phyloP scores from a whole-genome alignment of 2,797 vertebrate species.

The Tympanoctomys barrerae region DNA sequence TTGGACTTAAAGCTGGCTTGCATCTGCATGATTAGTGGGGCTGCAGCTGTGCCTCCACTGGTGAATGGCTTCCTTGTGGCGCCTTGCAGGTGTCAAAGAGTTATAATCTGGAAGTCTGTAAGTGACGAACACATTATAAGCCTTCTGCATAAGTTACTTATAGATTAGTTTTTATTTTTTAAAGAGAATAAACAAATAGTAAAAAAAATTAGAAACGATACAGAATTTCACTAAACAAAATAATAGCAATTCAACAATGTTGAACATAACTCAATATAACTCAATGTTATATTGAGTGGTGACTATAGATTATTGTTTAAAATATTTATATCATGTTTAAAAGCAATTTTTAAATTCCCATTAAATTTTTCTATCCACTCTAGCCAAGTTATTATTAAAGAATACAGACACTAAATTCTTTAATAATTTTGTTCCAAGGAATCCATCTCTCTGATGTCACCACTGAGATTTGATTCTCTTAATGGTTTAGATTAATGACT shows the following conservation, averaged over 20 bases:
- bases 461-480: neutral
- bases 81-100: slow-evolving; percentile 31
- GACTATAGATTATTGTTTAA: neutral
- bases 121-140: neutral
- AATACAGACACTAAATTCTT: neutral
- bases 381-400: slow-evolving; percentile 21
- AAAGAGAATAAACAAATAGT: no score
- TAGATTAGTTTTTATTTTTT: neutral
- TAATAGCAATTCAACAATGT: no score
- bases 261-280: no score
- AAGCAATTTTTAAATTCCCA: neutral
- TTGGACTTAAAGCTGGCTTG: neutral
- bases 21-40: neutral
- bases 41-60: neutral
- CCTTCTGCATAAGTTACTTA: neutral
- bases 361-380: neutral
- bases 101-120: slow-evolving; percentile 52
- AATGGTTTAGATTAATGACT: neutral
- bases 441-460: neutral
- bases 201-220: no score
- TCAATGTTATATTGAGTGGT: no score
- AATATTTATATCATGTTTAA: neutral
- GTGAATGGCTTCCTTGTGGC: slow-evolving; percentile 41
- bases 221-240: no score
- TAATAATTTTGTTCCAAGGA: slow-evolving; percentile 55